Base-by-base conservation (phyloP, 2,888 invertebrate species). In the Scaptomyza caliginosa region DNA sequence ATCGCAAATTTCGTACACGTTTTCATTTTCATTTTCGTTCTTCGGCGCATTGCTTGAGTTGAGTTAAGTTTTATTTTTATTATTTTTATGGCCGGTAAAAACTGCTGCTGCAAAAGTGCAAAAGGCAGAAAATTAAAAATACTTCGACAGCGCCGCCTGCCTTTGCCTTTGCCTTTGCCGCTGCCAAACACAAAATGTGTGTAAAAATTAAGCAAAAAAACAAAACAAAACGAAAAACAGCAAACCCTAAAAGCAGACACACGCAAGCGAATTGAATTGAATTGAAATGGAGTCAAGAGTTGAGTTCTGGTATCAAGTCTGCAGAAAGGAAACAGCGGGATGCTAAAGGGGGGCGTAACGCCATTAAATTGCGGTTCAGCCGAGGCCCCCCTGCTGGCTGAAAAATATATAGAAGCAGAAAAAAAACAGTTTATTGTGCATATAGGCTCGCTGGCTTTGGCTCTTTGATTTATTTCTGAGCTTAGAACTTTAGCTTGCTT, bases 111-210 rank as follows among this genome's bases (percentile, higher is more conserved):
- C 67, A 77, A 77, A 69, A 84, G 84, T 79, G 85, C 77, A 81
- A 86, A 82, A 80, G 76, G 69, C 86, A 86, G 86, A 84, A 84
- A 86, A 86, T 84, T 86, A 86, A 84, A 84, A 84, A 86, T 86
- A 83, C 83, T 86, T 77, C 73, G 64, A 65, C 57, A 75, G 57
- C 67, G 77, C 51, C 56, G 48, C 45, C 42, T n/a, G 84, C 59
- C 67, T 74, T 54, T 1, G 30, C n/a, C n/a, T n/a, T n/a, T n/a
- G n/a, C n/a, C n/a, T n/a, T n/a, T n/a, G 84, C 60, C 65, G 77
- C 59, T 51, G 49, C 50, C 48, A 58, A 57, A 63, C 55, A 52
- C 55, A 62, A 60, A 65, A 49, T 34, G 34, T 60, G 57, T 68
- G 68, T 65, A 68, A 60, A 38, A 72, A 56, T 48, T 42, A 58